These are phyloP conservation scores for Cuniculus paca DNA, from an alignment of 2,797 vertebrate species.

Conservation along the genomic window DNA sequence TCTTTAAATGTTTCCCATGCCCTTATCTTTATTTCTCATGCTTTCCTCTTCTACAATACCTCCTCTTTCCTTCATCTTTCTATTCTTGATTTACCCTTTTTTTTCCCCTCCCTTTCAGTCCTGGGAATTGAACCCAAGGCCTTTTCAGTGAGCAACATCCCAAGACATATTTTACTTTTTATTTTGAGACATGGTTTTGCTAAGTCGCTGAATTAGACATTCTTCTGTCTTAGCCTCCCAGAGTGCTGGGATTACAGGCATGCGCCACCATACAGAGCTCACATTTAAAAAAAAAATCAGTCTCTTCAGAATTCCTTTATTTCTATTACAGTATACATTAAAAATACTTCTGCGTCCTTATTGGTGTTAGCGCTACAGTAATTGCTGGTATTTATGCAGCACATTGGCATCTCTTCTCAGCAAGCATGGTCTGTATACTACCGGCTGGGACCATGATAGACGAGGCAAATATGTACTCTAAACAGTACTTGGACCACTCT, in stretches of 20 bases:
- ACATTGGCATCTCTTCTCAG: conserved; percentile 3
- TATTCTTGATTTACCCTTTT: neutral
- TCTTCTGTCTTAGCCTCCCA: neutral
- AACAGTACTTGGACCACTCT: conserved; percentile 45
- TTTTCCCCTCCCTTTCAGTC: neutral
- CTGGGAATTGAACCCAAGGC: neutral
- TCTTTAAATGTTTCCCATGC: neutral
- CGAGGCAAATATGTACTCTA: conserved; percentile 13
- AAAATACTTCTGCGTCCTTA: neutral
- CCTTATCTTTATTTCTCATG: neutral
- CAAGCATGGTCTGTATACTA: conserved; percentile 19
- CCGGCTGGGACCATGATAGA: neutral
- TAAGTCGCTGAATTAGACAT: neutral
- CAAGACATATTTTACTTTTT: neutral
- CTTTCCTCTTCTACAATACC: neutral
- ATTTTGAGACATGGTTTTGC: neutral
- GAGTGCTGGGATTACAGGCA: neutral
- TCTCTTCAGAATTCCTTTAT: conserved; percentile 6
- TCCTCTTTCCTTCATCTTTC: neutral
- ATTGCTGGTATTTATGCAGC: conserved; percentile 16
- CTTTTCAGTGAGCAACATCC: neutral
- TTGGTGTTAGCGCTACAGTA: neutral
- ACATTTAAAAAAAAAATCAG: neutral
- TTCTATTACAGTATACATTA: neutral
- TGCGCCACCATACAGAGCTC: neutral